Conservation (phyloP, 2,888 invertebrate species). For the Cantharis rustica region DNA sequence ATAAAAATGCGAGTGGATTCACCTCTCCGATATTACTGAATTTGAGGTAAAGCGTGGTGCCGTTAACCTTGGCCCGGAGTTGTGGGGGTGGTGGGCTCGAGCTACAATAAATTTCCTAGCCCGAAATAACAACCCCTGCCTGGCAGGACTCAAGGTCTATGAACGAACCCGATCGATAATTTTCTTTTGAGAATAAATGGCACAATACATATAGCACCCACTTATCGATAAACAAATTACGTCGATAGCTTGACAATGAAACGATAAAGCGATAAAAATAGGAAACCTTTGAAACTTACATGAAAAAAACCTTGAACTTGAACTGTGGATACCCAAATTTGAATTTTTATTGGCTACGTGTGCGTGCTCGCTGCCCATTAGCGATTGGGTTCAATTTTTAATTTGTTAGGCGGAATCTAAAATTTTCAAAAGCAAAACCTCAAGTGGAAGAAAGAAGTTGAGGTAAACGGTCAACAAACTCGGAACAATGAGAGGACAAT, state of each 20-base stretch:
- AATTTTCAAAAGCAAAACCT: not conserved
- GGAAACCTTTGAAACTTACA: not conserved
- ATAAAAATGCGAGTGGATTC: slow-evolving; percentile 4
- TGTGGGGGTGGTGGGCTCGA: slow-evolving; percentile 35
- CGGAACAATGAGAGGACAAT: slow-evolving; percentile 23
- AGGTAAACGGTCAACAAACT: slow-evolving; percentile 18
- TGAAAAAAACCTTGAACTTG: not conserved
- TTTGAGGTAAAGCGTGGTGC: slow-evolving; percentile 31
- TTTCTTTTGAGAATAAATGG: not conserved
- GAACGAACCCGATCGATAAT: slow-evolving; percentile 38
- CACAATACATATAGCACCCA: not conserved
- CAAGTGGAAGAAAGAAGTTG: not conserved
- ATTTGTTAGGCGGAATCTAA: not conserved
- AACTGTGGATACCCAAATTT: not conserved
- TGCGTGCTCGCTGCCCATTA: not conserved
- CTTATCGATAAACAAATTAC: not conserved
- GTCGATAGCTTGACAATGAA: not conserved
- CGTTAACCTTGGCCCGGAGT: slow-evolving; percentile 46
- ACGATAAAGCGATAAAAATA: not conserved
- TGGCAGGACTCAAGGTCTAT: slow-evolving; percentile 41
- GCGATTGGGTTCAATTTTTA: not conserved
- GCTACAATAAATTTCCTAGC: slow-evolving; percentile 35
- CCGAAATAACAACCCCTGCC: slow-evolving; percentile 31
- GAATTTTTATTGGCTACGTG: not conserved
- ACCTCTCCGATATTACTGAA: slow-evolving; percentile 3